A percentile compares a stretch with the other conserved stretches of the same genome.
Evolutionary conservation across 2,888 invertebrate genomes (phyloP).

Genomic region (Diarsia mendica): DNA sequence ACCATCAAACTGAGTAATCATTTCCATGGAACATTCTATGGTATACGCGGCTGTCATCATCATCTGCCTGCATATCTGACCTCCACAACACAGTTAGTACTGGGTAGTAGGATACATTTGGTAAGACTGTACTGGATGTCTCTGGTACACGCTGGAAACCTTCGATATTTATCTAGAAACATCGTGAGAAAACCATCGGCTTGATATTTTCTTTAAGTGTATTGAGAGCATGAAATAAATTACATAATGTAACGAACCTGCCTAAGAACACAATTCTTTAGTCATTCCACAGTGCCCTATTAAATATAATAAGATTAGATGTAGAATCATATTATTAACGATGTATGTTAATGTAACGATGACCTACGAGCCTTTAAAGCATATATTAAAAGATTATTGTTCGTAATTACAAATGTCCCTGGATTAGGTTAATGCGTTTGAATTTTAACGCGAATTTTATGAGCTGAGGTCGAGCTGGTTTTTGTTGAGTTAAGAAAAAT

Average conservation of each 20-base stretch:
- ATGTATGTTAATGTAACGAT: constrained; percentile 27
- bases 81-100: no score
- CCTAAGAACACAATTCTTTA: not conserved
- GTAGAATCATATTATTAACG: constrained; percentile 11
- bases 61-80: no score
- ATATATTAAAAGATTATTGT: constrained; percentile 51
- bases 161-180: no score
- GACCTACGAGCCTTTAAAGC: constrained; percentile 56
- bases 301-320: constrained; percentile 72
- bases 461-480: not conserved
- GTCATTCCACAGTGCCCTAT: constrained; percentile 22
- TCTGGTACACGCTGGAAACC: no score
- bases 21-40: no score
- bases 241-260: not conserved
- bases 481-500: constrained; percentile 22
- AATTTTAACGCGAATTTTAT: constrained; percentile 42
- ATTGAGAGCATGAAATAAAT: not conserved
- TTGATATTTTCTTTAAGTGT: no score
- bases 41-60: no score
- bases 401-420: constrained; percentile 42
- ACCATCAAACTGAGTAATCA: no score
- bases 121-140: no score
- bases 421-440: constrained; percentile 44
- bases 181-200: no score
- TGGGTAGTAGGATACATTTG: no score